These are phyloP conservation scores for Morbakka virulenta DNA, from an alignment of 30 jellyfish, hydroid and myxozoan species.

Conservation along the genomic window DNA sequence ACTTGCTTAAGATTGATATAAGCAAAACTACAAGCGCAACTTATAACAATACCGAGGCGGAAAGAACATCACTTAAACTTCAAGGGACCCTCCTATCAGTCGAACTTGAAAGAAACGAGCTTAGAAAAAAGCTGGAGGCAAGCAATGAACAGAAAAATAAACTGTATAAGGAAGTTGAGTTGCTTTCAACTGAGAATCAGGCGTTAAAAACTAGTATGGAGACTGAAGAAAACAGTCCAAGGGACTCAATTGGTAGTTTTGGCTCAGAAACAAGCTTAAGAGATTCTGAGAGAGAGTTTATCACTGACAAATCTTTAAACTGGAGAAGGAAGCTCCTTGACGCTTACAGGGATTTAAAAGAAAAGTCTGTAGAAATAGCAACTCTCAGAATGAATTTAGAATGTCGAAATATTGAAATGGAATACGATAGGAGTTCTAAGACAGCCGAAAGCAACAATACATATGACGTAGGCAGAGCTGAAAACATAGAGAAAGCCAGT, in stretches of 20 bases:
- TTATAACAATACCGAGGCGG: conserved; percentile 17
- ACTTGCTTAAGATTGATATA: conserved; percentile 1
- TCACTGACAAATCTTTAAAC: conserved; percentile 38
- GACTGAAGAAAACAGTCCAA: conserved; percentile 37
- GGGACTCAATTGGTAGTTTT: conserved; percentile 15
- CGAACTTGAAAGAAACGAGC: conserved; percentile 35
- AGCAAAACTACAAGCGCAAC: too few relatives aligned
- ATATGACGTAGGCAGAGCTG: conserved; percentile 19
- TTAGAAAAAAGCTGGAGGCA: conserved; percentile 14
- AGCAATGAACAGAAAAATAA: conserved; percentile 37
- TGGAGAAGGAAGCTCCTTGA: conserved; percentile 67
- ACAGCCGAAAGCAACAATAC: conserved; percentile 10
- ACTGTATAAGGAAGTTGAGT: conserved; percentile 4
- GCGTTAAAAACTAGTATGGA: conserved; percentile 37
- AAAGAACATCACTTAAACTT: too few relatives aligned
- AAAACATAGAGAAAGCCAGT: not conserved
- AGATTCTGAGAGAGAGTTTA: conserved; percentile 15
- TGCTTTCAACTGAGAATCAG: conserved; percentile 7
- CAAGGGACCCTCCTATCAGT: conserved; percentile 33
- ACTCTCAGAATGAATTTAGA: conserved; percentile 64
- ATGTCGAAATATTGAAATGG: conserved; percentile 60
- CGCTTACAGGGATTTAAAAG: conserved; percentile 76
- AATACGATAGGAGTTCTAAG: not conserved
- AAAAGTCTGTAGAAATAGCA: conserved; percentile 68
- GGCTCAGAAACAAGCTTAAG: conserved; percentile 6